These are phyloP conservation scores for Blennius ocellaris DNA, from an alignment of 2,113 vertebrate species.

Conservation along the genomic window DNA sequence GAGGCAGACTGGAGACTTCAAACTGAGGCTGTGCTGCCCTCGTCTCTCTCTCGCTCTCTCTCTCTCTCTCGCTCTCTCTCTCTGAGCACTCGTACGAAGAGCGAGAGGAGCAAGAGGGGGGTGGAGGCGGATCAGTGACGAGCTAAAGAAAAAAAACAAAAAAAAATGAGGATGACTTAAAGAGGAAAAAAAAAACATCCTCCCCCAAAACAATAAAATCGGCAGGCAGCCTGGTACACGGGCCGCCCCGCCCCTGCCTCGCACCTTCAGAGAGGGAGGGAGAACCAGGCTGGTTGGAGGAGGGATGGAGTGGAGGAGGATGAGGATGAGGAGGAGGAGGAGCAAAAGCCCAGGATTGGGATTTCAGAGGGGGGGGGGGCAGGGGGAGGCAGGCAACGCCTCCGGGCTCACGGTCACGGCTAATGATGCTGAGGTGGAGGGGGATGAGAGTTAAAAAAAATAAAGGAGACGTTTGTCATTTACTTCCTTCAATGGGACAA, in stretches of 20 bases:
- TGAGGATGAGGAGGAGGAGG: conserved; percentile 25
- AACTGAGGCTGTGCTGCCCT: conserved; percentile 59
- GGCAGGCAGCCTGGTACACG: conserved; percentile 54
- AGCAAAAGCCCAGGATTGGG: conserved; percentile 34
- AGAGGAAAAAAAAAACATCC: conserved; percentile 25
- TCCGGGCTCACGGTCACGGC: conserved; percentile 56
- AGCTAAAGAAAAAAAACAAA: neutral
- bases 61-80: conserved; percentile 9
- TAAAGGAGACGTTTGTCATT: neutral
- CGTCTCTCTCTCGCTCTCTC: neutral
- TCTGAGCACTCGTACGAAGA: conserved; percentile 20
- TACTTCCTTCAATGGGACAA: neutral
- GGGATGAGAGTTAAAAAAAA: neutral
- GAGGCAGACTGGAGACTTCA: conserved; percentile 46
- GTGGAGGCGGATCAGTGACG: conserved; percentile 47
- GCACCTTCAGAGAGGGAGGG: conserved; percentile 36
- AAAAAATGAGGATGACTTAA: conserved; percentile 15
- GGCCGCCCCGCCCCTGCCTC: conserved; percentile 46
- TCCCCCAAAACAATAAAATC: conserved; percentile 73
- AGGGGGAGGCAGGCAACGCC: conserved; percentile 39
- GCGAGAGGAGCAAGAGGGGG: conserved; percentile 51
- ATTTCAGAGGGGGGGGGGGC: conserved; percentile 26
- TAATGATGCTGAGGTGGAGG: conserved; percentile 47
- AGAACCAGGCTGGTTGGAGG: conserved; percentile 23
- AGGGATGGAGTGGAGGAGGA: conserved; percentile 33